A percentile compares a stretch with the other conserved stretches of the same genome.
Conservation (phyloP, 1,140 invertebrate species). For the Drosophila grimshawi region DNA sequence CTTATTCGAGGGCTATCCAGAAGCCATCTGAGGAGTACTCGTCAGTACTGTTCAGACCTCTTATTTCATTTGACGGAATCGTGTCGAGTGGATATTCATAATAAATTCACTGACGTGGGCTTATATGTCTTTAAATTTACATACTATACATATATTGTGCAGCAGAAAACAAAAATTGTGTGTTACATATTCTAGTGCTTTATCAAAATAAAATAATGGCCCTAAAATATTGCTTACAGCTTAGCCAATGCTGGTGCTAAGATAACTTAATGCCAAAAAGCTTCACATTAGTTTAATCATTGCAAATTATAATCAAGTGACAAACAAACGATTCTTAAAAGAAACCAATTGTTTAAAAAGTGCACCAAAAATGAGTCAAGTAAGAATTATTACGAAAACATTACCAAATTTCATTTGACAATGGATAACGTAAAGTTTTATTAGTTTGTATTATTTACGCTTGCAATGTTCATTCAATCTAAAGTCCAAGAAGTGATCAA, state of each 20-base stretch:
- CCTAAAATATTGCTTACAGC: conserved; percentile 44
- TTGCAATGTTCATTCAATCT: too few relatives aligned
- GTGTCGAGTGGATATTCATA: conserved; percentile 85
- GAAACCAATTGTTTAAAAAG: conserved; percentile 3
- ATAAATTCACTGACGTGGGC: conserved; percentile 84
- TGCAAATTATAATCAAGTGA: conserved; percentile 18
- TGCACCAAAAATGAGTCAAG: conserved; percentile 27
- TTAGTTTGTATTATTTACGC: neutral
- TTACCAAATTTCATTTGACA: too few relatives aligned
- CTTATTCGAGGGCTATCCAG: conserved; percentile 85
- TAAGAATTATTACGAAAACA: conserved; percentile 6
- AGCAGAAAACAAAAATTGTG: conserved; percentile 69
- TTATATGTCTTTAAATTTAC: conserved; percentile 82
- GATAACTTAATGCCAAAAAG: conserved; percentile 18
- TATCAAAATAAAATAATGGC: conserved; percentile 59
- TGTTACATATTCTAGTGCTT: conserved; percentile 69
- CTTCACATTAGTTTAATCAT: conserved; percentile 8
- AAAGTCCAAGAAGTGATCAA: too few relatives aligned
- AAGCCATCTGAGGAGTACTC: conserved; percentile 85
- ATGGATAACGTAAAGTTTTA: neutral
- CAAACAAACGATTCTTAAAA: neutral
- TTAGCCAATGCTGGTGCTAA: conserved; percentile 34
- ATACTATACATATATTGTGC: conserved; percentile 75
- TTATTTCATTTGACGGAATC: conserved; percentile 85
- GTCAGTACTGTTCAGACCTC: conserved; percentile 85